These are phyloP conservation scores for Panzeria rudis DNA, from an alignment of 2,888 invertebrate species.

Conservation along the genomic window DNA sequence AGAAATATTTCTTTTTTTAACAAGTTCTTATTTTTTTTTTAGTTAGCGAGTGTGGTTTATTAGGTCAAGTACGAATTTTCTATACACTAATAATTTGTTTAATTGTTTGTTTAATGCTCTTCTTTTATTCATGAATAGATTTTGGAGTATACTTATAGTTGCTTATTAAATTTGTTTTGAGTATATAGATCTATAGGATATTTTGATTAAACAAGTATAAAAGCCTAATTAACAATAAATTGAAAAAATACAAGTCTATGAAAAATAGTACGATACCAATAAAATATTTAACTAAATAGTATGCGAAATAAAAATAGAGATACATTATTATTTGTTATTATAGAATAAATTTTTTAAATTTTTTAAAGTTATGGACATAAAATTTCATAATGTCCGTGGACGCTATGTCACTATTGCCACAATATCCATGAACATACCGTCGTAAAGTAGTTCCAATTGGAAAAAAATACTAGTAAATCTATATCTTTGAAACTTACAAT, in stretches of 20 bases:
- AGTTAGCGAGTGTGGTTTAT: not conserved
- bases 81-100: constrained; percentile 30
- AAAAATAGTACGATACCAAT: too few relatives aligned
- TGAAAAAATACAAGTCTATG: not conserved
- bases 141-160: not conserved
- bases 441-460: too few relatives aligned
- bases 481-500: too few relatives aligned
- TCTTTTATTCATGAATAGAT: constrained; percentile 4
- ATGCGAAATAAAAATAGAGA: too few relatives aligned
- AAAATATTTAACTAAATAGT: too few relatives aligned
- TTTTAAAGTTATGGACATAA: too few relatives aligned
- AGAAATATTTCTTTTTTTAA: not conserved
- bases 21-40: not conserved
- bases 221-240: not conserved
- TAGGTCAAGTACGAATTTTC: constrained; percentile 53
- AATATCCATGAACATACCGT: too few relatives aligned
- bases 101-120: not conserved
- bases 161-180: constrained; percentile 4
- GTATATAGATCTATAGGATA: not conserved
- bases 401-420: too few relatives aligned
- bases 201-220: not conserved
- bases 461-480: too few relatives aligned
- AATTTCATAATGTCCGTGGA: too few relatives aligned
- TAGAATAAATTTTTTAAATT: too few relatives aligned
- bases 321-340: too few relatives aligned